phyloP scores from a whole-genome alignment of 2,888 invertebrate species.

The Limnephilus rhombicus region DNA sequence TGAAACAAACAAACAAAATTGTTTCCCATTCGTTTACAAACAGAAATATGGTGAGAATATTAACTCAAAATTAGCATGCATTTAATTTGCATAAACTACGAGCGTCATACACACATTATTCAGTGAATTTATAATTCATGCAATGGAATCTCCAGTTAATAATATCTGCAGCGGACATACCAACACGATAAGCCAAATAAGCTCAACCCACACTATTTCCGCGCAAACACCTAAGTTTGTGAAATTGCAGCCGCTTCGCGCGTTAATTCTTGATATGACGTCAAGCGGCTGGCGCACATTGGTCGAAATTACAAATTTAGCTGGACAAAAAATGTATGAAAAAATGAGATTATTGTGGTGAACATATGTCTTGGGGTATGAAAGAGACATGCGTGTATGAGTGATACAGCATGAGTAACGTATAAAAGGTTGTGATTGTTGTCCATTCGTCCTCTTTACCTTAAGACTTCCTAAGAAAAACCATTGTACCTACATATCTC shows the following conservation, averaged over 20 bases:
- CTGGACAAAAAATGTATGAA: neutral
- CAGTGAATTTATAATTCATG: neutral
- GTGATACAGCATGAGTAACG: no score
- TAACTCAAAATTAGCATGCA: neutral
- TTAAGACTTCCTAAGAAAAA: no score
- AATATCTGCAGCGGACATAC: neutral
- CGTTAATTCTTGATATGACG: slow-evolving; percentile 7
- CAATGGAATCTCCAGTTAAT: neutral
- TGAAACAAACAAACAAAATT: no score
- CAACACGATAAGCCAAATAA: slow-evolving; percentile 1
- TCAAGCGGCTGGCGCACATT: neutral
- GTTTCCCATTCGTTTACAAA: neutral
- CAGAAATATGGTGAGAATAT: neutral
- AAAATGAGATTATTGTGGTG: no score
- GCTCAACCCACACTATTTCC: neutral
- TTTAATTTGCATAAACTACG: neutral
- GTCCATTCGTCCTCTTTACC: no score
- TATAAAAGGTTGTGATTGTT: no score
- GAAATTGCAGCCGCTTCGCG: neutral
- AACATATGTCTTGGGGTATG: no score
- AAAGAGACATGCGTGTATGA: no score
- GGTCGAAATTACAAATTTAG: neutral
- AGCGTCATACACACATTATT: neutral
- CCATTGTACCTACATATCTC: no score
- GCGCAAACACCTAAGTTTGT: slow-evolving; percentile 1